Conservation (phyloP, 1,140 invertebrate genomes). For the Colletes latitarsis region DNA sequence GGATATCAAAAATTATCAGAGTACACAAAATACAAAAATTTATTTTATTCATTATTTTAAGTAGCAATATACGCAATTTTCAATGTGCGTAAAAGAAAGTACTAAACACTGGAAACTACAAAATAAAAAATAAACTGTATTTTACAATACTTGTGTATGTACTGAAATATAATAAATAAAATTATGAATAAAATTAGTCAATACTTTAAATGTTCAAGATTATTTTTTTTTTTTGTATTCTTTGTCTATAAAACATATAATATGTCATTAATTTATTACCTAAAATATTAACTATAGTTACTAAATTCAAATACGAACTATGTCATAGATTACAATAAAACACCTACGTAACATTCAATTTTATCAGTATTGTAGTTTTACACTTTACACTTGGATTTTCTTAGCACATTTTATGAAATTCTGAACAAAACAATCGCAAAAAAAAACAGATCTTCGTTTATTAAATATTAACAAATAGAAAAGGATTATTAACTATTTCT, state of each 20-base stretch:
- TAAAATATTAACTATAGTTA: slow-evolving; percentile 19
- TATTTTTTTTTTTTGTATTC: neutral
- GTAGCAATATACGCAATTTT: slow-evolving; percentile 48
- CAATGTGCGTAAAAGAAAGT: slow-evolving; percentile 19
- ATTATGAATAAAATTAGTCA: slow-evolving; percentile 13
- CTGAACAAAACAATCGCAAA: neutral
- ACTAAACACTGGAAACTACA: slow-evolving; percentile 8
- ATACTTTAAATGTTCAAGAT: slow-evolving; percentile 30
- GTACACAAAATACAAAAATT: slow-evolving; percentile 47
- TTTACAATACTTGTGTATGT: slow-evolving; percentile 17
- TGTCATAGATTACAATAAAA: slow-evolving; percentile 23
- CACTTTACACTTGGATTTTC: slow-evolving; percentile 17
- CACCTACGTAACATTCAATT: neutral
- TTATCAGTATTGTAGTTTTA: neutral
- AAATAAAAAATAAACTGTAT: slow-evolving; percentile 32
- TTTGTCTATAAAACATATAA: slow-evolving; percentile 7
- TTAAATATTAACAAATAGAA: neutral
- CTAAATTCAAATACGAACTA: slow-evolving; percentile 10
- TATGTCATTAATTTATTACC: slow-evolving; percentile 22
- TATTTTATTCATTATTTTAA: slow-evolving; percentile 41
- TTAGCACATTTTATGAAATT: slow-evolving; percentile 13
- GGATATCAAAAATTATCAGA: slow-evolving; percentile 13
- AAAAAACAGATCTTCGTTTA: slow-evolving; percentile 6
- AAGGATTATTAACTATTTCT: neutral
- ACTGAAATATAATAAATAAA: slow-evolving; percentile 33